Evolutionary conservation across 2,797 vertebrate species (phyloP), one percentile per base, ranked within the genome.

Genomic region (Alectoris magna): DNA sequence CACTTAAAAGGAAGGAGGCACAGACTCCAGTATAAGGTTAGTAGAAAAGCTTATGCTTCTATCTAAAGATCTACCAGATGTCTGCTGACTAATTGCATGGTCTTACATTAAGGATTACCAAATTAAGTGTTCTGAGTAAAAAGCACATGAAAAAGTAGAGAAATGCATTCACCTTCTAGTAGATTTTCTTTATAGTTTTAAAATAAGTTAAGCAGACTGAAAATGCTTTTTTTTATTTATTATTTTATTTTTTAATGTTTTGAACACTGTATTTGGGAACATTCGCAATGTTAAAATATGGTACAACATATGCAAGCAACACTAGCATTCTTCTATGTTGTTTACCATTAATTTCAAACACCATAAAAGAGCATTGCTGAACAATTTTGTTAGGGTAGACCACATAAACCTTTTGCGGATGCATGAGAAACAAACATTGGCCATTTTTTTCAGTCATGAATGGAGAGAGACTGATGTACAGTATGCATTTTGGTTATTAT

Each of bases 1-100:
- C 99, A 99, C 90, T 97, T 99, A 36, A 99, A 99, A 97, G 99
- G 99, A 39, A 98, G 99, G 22, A 95, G 99, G 41, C 99, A 99
- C 97, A 98, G 99, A 58, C 98, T 99, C 83, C 99, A 99, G 17
- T 99, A 99, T 96, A 99, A 99, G 98, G 99, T 99, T 87, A 88
- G 98, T 96, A 68, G 43, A 67, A 75, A 51, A 84, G 12, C 11
- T 74, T 8, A 60, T 43, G 6, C 13, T 72, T 89, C n/a, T 48
- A 1, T 48, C 29, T 79, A 43, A 71, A 88, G 66, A 68, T 71
- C 0, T 0, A 17, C 11, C 14, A 55, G 23, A 11, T 60, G 8
- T 6, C 62, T 56, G 36, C 68, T 79, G 18, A 78, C 67, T 71
- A 4, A 26, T 60, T 18, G 18, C 4, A 8, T 0, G 0, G 55